Evolutionary conservation across 2,888 invertebrate species (phyloP).

Genomic region (Muscina levida): DNA sequence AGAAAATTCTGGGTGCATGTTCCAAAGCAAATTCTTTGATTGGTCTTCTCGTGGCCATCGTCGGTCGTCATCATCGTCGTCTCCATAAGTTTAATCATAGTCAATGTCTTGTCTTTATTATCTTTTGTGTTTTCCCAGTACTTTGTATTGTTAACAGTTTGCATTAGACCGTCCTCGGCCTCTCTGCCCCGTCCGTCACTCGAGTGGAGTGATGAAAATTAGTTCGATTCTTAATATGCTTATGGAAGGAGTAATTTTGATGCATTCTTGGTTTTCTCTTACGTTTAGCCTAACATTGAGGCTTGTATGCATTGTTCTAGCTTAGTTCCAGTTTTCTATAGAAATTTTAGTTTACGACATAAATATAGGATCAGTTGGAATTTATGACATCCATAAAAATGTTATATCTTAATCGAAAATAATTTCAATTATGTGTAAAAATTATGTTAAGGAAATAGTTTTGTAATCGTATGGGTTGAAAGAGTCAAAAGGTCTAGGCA

Average conservation of each 20-base stretch:
- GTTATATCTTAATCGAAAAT: conserved; percentile 38
- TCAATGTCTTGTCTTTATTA: conserved; percentile 55
- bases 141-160: conserved; percentile 54
- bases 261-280: background rate
- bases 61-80: conserved; percentile 20
- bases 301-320: background rate
- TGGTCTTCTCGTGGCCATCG: background rate
- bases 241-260: background rate
- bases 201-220: conserved; percentile 32
- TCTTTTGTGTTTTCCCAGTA: conserved; percentile 40
- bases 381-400: conserved; percentile 34
- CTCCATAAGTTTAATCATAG: conserved; percentile 30
- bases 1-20: background rate
- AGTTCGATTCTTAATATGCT: background rate
- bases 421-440: conserved; percentile 32
- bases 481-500: background rate
- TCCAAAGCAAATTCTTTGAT: background rate
- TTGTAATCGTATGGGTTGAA: no score
- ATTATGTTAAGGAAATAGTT: background rate
- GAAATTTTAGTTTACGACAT: conserved; percentile 23
- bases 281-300: no score
- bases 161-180: conserved; percentile 37
- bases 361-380: conserved; percentile 9
- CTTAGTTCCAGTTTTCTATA: background rate
- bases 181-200: conserved; percentile 13